Conservation (phyloP, 2,113 vertebrate species). For the Rhea pennata region DNA sequence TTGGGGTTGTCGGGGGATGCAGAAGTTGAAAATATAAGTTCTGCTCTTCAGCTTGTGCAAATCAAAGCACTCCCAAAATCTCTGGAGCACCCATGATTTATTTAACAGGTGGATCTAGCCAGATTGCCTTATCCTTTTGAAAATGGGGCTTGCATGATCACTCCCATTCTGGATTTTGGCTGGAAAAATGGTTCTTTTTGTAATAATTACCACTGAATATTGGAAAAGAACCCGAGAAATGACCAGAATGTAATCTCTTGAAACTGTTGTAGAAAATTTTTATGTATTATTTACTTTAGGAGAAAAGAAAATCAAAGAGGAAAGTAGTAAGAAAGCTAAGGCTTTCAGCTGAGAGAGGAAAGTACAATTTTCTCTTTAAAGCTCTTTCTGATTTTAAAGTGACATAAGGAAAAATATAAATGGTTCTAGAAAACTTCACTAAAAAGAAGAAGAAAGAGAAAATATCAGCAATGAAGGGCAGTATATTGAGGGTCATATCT, state of each 20-base stretch:
- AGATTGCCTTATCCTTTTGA: neutral
- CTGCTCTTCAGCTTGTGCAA: neutral
- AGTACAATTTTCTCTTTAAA: conserved; percentile 69
- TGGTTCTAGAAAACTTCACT: conserved; percentile 9
- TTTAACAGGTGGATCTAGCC: neutral
- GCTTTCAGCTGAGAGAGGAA: neutral
- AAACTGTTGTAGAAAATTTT: neutral
- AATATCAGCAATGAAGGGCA: conserved; percentile 18
- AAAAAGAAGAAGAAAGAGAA: conserved; percentile 4
- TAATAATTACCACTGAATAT: conserved; percentile 1
- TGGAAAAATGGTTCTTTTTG: neutral
- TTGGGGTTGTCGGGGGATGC: neutral
- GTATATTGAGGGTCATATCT: conserved; percentile 25
- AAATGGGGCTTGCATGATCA: neutral
- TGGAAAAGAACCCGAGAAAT: conserved; percentile 35
- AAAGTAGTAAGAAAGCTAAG: neutral
- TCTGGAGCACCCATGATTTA: neutral
- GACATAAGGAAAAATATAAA: conserved; percentile 41
- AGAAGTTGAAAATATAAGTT: neutral
- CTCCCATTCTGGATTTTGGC: neutral
- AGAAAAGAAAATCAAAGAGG: neutral
- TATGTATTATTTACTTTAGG: conserved; percentile 27
- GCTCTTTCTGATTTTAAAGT: conserved; percentile 61
- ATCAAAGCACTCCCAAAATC: neutral
- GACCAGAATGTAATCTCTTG: conserved; percentile 1